Base-by-base conservation (phyloP, 2,797 vertebrate species). In the Ibycter americanus region DNA sequence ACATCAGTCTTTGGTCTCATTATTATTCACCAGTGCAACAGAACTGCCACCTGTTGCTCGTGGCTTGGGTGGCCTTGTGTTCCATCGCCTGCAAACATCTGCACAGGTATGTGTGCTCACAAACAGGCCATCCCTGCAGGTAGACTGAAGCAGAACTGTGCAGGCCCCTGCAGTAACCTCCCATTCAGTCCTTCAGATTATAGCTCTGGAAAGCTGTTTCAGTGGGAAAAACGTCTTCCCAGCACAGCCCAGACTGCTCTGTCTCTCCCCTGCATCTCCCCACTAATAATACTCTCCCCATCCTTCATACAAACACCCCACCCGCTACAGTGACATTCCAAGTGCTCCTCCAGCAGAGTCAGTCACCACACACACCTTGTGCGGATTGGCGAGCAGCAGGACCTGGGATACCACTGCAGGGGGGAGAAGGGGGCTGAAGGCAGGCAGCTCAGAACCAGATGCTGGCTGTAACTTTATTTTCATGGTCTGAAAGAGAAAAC, bases 401-500 rank as follows among this genome's bases (percentile, higher is more conserved):
- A 99, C 98, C 96, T 99, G 99, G 11, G 99, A 99, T 77, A 99
- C 96, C 94, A 99, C 98, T 0, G 98, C 34, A 0, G 99, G 99
- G 14, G 99, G 98, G 51, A 97, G 96, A 7, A 99, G 87, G 29
- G 99, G 99, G 95, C 96, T 99, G 98, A 99, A 99, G 2, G 99
- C 98, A 34, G 98, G 98, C 31, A 99, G 98, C 85, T 97, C 94
- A 5, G 98, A 98, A 47, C 98, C 96, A 0, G 99, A 99, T 3
- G 98, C 98, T 1, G 99, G 98, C 93, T 99, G 99, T 40, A 99
- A 96, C 81, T 98, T 99, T 87, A 99, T 97, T n/a, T 92, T 96
- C 99, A 99, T 99, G 7, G 85, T 98, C 99, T 99, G 95, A 44
- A 22, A 55, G 46, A 40, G 13, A 32, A 59, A 78, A 67, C 25